A percentile compares a stretch with the other conserved stretches of the same genome.
Evolutionary conservation across 2,888 invertebrate species (phyloP).

Genomic region (Ectemnius lituratus): DNA sequence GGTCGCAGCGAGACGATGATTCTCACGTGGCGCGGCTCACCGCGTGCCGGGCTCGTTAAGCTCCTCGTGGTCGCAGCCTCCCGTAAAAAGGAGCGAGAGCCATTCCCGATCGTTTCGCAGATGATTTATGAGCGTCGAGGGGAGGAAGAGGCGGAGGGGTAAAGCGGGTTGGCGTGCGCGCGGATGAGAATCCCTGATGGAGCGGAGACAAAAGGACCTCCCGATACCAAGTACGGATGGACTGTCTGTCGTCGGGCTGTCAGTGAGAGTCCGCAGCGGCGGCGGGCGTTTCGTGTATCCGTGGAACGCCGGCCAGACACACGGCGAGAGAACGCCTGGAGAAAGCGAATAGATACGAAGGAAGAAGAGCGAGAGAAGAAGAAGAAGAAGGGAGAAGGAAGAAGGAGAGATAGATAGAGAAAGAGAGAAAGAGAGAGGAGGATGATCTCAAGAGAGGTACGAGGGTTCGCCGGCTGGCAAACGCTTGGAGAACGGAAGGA

Average conservation of each 20-base stretch:
- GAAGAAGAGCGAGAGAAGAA: neutral
- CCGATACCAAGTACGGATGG: slow-evolving; percentile 64
- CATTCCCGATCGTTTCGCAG: slow-evolving; percentile 21
- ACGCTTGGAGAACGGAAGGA: neutral
- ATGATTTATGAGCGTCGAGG: slow-evolving; percentile 45
- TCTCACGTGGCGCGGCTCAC: neutral
- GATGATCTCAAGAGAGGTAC: neutral
- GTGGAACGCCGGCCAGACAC: neutral
- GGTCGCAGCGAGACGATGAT: neutral
- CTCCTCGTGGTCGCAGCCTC: slow-evolving; percentile 2
- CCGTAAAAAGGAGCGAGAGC: slow-evolving; percentile 29
- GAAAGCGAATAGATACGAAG: slow-evolving; percentile 3
- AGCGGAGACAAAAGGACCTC: slow-evolving; percentile 64
- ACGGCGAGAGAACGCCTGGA: neutral
- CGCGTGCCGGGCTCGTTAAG: neutral
- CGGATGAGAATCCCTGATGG: slow-evolving; percentile 61
- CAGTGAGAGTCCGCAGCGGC: slow-evolving; percentile 56
- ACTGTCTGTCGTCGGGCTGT: slow-evolving; percentile 69
- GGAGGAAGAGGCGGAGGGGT: neutral
- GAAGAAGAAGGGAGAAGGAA: neutral
- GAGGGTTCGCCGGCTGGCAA: slow-evolving; percentile 8
- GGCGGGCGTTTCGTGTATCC: slow-evolving; percentile 39
- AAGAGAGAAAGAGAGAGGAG: slow-evolving; percentile 17
- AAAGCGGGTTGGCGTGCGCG: slow-evolving; percentile 11
- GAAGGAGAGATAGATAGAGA: neutral